These are phyloP conservation scores for Cryptosula pallasiana DNA, from an alignment of 2,888 invertebrate species.

Conservation along the genomic window DNA sequence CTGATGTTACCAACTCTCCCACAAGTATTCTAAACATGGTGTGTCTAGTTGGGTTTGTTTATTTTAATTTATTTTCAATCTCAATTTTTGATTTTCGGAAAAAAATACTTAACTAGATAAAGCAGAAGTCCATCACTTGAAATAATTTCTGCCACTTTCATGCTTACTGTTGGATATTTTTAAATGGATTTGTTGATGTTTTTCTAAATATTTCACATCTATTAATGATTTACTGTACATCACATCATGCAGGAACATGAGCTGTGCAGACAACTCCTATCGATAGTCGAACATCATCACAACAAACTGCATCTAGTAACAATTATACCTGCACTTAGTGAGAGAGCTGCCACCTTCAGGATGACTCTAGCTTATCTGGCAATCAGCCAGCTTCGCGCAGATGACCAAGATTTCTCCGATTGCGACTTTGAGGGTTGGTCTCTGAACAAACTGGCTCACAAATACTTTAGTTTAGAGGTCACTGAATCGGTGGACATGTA, in stretches of 20 bases:
- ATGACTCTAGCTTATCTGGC: constrained; percentile 7
- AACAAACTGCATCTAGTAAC: constrained; percentile 1
- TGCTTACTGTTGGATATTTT: no score
- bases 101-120: no score
- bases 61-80: no score
- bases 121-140: no score
- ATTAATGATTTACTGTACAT: not conserved
- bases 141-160: no score
- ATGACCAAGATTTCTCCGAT: not conserved
- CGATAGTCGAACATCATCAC: not conserved
- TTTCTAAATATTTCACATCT: no score
- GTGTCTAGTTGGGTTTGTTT: no score
- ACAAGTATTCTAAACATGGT: no score
- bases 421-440: not conserved
- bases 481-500: constrained; percentile 8
- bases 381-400: not conserved
- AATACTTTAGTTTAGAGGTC: not conserved
- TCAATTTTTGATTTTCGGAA: no score
- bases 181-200: no score
- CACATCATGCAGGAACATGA: not conserved
- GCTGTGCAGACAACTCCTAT: not conserved
- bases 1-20: no score
- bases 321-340: not conserved
- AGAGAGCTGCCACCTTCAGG: not conserved
- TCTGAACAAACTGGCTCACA: not conserved